A percentile compares a stretch with the other conserved stretches of the same genome.
Conservation (phyloP, 37 sponge, comb jelly and placozoan species). For the Theonella swinhoei region DNA sequence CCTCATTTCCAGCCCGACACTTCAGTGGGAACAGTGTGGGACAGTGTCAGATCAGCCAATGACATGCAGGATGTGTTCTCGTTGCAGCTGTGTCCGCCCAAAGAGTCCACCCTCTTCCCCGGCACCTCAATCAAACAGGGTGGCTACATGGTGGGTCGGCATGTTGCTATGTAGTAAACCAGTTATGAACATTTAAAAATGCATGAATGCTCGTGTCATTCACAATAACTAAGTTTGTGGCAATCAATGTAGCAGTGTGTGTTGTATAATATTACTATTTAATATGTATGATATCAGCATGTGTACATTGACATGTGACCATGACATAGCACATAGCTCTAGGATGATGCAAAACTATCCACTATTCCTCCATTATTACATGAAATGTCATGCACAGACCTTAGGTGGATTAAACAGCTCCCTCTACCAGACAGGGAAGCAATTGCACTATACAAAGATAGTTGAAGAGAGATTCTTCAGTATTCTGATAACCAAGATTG, state of each 20-base stretch:
- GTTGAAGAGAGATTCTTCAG: constrained; percentile 25
- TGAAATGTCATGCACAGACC: not conserved
- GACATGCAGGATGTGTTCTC: constrained; percentile 30
- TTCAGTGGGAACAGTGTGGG: constrained; percentile 30
- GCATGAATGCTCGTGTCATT: not conserved
- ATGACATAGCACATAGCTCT: too few relatives aligned
- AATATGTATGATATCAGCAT: too few relatives aligned
- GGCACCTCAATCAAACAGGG: not conserved
- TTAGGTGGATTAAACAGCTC: constrained; percentile 1
- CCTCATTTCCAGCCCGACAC: constrained; percentile 6
- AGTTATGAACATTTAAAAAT: not conserved
- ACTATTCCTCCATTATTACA: too few relatives aligned
- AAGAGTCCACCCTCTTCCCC: not conserved
- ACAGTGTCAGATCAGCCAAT: not conserved
- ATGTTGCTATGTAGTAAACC: too few relatives aligned
- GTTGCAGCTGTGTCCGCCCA: constrained; percentile 42
- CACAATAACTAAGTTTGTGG: too few relatives aligned
- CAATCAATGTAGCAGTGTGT: not conserved
- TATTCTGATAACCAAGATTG: constrained; percentile 15
- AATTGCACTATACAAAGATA: constrained; percentile 9
- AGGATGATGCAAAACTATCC: too few relatives aligned
- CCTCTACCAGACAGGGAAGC: not conserved
- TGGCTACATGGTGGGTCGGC: constrained; percentile 9
- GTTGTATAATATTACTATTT: not conserved
- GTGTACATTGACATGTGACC: too few relatives aligned